Conservation (phyloP, 2,888 invertebrate genomes). For the Tenthredo livida region DNA sequence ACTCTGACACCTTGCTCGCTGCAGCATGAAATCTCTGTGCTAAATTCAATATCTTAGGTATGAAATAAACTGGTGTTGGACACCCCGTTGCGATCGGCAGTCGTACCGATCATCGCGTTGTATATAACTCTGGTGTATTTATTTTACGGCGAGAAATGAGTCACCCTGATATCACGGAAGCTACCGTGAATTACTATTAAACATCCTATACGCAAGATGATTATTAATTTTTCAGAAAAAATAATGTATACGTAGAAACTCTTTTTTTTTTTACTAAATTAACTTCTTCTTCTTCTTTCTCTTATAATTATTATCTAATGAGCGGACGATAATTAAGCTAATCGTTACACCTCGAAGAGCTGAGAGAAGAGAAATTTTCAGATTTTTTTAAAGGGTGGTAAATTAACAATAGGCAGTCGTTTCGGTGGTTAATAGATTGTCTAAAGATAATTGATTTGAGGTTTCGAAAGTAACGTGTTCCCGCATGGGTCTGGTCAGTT, state of each 20-base stretch:
- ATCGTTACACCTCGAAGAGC: background rate
- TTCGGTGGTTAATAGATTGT: slow-evolving; percentile 46
- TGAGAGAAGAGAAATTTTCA: background rate
- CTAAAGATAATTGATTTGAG: slow-evolving; percentile 51
- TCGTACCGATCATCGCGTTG: slow-evolving; percentile 59
- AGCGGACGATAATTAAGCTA: background rate
- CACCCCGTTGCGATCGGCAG: slow-evolving; percentile 64
- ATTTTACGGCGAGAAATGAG: slow-evolving; percentile 22
- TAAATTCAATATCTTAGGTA: slow-evolving; percentile 55
- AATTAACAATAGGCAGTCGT: slow-evolving; percentile 31
- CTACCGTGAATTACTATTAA: slow-evolving; percentile 26
- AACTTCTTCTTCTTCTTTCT: background rate
- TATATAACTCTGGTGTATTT: slow-evolving; percentile 31
- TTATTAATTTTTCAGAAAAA: background rate
- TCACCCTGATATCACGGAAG: background rate
- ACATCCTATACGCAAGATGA: slow-evolving; percentile 2
- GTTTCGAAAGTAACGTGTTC: slow-evolving; percentile 18
- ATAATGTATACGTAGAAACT: too few species aligned
- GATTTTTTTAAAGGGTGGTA: background rate
- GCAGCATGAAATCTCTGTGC: slow-evolving; percentile 28
- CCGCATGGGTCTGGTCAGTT: slow-evolving; percentile 30
- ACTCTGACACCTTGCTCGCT: slow-evolving; percentile 19
- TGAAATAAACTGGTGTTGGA: slow-evolving; percentile 64
- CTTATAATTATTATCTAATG: background rate
- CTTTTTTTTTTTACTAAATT: background rate